A percentile compares a stretch with the other conserved stretches of the same genome.
These are phyloP conservation scores for Pherbina coryleti DNA, from an alignment of 2,888 invertebrate genomes.

Conservation along the genomic window DNA sequence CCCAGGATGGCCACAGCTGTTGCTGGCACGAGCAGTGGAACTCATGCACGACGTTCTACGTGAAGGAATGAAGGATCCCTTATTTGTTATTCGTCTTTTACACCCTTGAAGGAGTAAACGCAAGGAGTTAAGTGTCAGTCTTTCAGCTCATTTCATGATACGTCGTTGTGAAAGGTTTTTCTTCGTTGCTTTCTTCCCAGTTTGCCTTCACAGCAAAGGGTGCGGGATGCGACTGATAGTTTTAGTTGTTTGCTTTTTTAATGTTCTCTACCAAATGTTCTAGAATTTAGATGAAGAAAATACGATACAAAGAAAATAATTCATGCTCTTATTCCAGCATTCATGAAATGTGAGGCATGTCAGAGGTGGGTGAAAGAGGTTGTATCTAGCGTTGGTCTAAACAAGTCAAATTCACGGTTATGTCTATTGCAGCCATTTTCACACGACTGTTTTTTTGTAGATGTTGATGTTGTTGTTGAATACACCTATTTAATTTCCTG, in stretches of 20 bases:
- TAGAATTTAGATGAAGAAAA: slow-evolving; percentile 58
- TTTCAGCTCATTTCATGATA: slow-evolving; percentile 16
- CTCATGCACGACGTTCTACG: background rate
- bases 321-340: slow-evolving; percentile 56
- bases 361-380: background rate
- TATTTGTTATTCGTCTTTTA: slow-evolving; percentile 58
- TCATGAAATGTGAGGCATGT: slow-evolving; percentile 21
- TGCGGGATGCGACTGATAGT: background rate
- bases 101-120: slow-evolving; percentile 57
- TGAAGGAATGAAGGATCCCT: slow-evolving; percentile 40
- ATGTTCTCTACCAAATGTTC: slow-evolving; percentile 57
- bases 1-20: slow-evolving; percentile 56
- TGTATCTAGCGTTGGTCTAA: background rate
- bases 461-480: slow-evolving; percentile 27
- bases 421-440: background rate
- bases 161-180: slow-evolving; percentile 14
- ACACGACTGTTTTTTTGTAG: background rate
- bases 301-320: slow-evolving; percentile 52
- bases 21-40: slow-evolving; percentile 33
- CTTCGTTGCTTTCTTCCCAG: background rate
- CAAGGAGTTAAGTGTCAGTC: slow-evolving; percentile 12
- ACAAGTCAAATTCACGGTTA: background rate
- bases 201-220: background rate
- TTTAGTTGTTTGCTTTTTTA: background rate
- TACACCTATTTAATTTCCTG: slow-evolving; percentile 46